Conservation (phyloP, 1,140 invertebrate genomes). For the Polyergus mexicanus region DNA sequence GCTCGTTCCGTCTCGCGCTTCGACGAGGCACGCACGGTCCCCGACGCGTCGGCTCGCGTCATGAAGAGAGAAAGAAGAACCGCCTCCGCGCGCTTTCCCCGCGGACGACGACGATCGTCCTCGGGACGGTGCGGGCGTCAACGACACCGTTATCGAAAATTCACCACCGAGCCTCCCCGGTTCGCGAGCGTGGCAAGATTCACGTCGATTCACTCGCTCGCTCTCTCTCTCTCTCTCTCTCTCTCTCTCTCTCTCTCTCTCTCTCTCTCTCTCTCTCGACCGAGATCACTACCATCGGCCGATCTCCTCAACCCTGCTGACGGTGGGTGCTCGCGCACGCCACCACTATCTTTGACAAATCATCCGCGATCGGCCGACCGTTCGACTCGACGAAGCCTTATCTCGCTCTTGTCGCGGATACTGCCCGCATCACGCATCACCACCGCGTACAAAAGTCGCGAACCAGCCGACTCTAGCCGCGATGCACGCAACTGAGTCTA, state of each 20-base stretch:
- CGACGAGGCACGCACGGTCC: conserved; percentile 47
- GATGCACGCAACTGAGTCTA: background rate
- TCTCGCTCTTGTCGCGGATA: conserved; percentile 39
- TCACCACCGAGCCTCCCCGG: background rate
- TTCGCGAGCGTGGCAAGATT: conserved; percentile 24
- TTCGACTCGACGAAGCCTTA: conserved; percentile 28
- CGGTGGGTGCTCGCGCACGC: conserved; percentile 73
- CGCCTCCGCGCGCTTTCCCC: conserved; percentile 15
- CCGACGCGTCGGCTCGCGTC: conserved; percentile 35
- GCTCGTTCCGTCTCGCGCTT: conserved; percentile 49
- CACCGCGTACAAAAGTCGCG: conserved; percentile 65
- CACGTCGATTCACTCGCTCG: conserved; percentile 16
- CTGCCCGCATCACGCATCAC: conserved; percentile 42
- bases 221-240: background rate
- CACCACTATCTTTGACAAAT: conserved; percentile 70
- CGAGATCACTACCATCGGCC: conserved; percentile 38
- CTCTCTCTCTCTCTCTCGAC: background rate
- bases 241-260: conserved; percentile 1
- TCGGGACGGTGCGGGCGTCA: background rate
- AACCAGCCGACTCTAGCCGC: conserved; percentile 43
- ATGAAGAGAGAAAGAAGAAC: conserved; percentile 11
- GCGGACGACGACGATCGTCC: conserved; percentile 1
- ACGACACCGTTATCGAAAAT: background rate
- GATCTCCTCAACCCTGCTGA: conserved; percentile 35
- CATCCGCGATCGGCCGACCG: conserved; percentile 69